These are phyloP conservation scores for Nesogale talazaci DNA, from an alignment of 2,113 vertebrate genomes.

Conservation along the genomic window DNA sequence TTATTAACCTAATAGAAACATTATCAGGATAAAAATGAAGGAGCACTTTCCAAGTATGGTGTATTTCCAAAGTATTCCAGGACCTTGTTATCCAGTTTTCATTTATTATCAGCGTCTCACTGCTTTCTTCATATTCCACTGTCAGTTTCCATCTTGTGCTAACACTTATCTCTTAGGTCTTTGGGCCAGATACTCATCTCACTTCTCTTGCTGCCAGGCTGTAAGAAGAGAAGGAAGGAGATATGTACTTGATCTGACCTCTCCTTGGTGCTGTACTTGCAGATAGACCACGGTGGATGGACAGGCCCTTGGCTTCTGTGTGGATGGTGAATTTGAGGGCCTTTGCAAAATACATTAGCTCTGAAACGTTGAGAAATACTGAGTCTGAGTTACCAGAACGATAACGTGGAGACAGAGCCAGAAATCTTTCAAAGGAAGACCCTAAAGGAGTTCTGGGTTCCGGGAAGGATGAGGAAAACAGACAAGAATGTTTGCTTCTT, in stretches of 20 bases:
- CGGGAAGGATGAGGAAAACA: neutral
- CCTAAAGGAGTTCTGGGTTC: neutral
- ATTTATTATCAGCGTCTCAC: neutral
- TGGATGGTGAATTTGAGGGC: neutral
- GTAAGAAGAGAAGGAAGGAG: neutral
- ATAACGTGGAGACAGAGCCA: neutral
- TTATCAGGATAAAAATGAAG: neutral
- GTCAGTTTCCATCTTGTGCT: neutral
- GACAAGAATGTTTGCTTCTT: neutral
- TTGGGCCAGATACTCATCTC: neutral
- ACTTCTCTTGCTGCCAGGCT: neutral
- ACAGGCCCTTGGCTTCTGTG: neutral
- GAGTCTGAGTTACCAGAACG: neutral
- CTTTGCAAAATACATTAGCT: neutral
- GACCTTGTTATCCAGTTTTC: neutral
- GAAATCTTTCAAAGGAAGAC: neutral
- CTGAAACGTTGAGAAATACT: neutral
- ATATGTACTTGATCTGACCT: neutral
- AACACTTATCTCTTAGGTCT: neutral
- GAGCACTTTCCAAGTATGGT: neutral
- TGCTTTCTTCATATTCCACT: neutral
- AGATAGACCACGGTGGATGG: neutral
- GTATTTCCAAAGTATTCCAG: neutral
- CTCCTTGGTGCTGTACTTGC: neutral
- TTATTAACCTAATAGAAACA: constrained; percentile 2